A percentile compares a stretch with the other conserved stretches of the same genome.
These are phyloP conservation scores for Thunnus albacares DNA, from an alignment of 2,797 vertebrate species.

Conservation along the genomic window DNA sequence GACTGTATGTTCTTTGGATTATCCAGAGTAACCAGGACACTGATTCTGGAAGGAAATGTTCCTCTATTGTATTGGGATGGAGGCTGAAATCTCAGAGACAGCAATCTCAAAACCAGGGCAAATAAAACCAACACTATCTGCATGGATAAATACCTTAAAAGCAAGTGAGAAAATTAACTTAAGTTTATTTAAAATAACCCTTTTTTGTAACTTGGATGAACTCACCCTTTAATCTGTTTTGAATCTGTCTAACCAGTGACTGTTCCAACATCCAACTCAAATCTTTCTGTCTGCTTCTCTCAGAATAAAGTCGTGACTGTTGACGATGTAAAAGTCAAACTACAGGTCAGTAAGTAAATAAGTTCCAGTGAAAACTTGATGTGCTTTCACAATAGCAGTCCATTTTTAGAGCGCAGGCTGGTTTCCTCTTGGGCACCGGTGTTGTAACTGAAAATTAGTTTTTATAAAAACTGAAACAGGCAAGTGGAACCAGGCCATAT, in stretches of 20 bases:
- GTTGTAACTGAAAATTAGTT: conserved; percentile 23
- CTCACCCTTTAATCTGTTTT: neutral
- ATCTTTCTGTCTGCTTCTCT: conserved; percentile 21
- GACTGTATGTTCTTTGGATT: too few species aligned
- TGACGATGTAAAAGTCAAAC: conserved; percentile 75
- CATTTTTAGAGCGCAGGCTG: conserved; percentile 37
- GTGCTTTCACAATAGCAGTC: conserved; percentile 14
- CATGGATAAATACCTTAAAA: neutral
- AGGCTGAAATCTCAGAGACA: neutral
- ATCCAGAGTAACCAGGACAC: neutral
- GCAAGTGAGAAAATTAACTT: neutral
- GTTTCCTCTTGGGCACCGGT: conserved; percentile 24
- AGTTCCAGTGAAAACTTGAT: conserved; percentile 3
- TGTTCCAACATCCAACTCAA: neutral
- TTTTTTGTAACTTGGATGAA: neutral
- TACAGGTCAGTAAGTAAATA: conserved; percentile 74
- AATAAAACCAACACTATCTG: neutral
- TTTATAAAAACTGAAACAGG: neutral
- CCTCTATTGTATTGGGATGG: too few species aligned
- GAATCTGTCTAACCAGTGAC: neutral
- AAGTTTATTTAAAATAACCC: too few species aligned
- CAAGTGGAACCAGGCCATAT: conserved; percentile 28
- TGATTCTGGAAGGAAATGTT: neutral
- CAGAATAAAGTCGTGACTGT: conserved; percentile 82
- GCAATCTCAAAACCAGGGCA: neutral